Conservation (phyloP, 2,888 invertebrate species). For the Trilocha varians region DNA sequence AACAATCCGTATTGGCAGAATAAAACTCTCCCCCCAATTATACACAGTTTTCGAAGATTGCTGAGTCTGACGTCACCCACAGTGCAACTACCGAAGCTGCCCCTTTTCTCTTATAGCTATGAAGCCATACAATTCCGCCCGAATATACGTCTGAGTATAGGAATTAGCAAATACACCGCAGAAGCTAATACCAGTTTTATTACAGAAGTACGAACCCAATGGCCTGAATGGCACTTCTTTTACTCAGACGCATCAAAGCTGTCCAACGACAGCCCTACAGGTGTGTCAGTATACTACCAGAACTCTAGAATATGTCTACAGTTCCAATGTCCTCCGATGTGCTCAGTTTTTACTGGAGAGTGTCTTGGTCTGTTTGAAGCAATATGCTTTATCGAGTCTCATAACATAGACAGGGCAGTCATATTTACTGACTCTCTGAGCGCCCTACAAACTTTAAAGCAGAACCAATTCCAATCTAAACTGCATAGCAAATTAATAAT, state of each 20-base stretch:
- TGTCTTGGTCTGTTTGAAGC: conserved; percentile 1
- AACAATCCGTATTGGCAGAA: too few species aligned
- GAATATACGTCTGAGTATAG: too few species aligned
- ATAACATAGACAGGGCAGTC: background rate
- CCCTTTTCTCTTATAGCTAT: too few species aligned
- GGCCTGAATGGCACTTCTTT: too few species aligned
- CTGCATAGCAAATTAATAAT: background rate
- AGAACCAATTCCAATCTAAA: conserved; percentile 1
- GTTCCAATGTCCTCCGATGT: background rate
- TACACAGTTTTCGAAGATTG: too few species aligned
- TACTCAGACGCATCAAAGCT: background rate
- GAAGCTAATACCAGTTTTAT: too few species aligned
- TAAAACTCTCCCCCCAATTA: too few species aligned
- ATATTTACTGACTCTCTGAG: conserved; percentile 3
- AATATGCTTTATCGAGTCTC: background rate
- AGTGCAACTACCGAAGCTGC: too few species aligned
- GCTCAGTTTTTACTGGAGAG: conserved; percentile 2
- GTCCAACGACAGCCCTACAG: background rate
- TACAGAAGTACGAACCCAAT: too few species aligned
- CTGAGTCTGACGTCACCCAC: too few species aligned
- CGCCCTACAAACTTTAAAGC: background rate
- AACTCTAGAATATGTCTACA: background rate
- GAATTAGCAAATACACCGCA: too few species aligned
- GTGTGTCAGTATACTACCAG: background rate
- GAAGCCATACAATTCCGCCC: too few species aligned